These are phyloP conservation scores for Naso thynnoides DNA, from an alignment of 2,797 vertebrate genomes.

Conservation along the genomic window DNA sequence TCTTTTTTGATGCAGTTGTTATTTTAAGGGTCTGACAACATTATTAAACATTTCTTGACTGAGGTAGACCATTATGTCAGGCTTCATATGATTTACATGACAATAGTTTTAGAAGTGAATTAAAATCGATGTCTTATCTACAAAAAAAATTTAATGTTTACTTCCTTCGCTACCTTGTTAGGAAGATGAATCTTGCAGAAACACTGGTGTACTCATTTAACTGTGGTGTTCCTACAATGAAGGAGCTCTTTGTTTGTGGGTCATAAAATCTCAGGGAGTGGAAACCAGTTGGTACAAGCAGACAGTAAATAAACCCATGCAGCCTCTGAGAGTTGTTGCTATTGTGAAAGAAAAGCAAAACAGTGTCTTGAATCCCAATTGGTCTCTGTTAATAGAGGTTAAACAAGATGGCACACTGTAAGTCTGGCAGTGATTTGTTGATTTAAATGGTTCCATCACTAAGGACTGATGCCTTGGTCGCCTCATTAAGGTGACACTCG, in stretches of 20 bases:
- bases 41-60: too few species aligned
- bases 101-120: too few species aligned
- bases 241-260: slow-evolving; percentile 58
- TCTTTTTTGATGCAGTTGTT: too few species aligned
- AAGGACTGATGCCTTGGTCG: slow-evolving; percentile 57
- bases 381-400: slow-evolving; percentile 61
- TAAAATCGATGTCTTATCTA: too few species aligned
- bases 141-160: too few species aligned
- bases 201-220: slow-evolving; percentile 4
- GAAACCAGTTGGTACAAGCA: slow-evolving; percentile 57
- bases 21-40: too few species aligned
- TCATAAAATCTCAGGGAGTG: slow-evolving; percentile 53
- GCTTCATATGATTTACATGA: too few species aligned
- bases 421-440: slow-evolving; percentile 70
- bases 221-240: slow-evolving; percentile 47
- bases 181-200: background rate
- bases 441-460: slow-evolving; percentile 55
- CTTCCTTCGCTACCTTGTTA: too few species aligned
- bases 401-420: slow-evolving; percentile 70
- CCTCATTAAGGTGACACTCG: slow-evolving; percentile 68
- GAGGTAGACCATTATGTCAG: too few species aligned
- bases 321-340: slow-evolving; percentile 44
- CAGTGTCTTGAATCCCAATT: slow-evolving; percentile 79
- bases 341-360: slow-evolving; percentile 46
- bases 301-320: slow-evolving; percentile 66